Base-by-base conservation (phyloP, 2,888 invertebrate species). In the Calameuta filiformis region DNA sequence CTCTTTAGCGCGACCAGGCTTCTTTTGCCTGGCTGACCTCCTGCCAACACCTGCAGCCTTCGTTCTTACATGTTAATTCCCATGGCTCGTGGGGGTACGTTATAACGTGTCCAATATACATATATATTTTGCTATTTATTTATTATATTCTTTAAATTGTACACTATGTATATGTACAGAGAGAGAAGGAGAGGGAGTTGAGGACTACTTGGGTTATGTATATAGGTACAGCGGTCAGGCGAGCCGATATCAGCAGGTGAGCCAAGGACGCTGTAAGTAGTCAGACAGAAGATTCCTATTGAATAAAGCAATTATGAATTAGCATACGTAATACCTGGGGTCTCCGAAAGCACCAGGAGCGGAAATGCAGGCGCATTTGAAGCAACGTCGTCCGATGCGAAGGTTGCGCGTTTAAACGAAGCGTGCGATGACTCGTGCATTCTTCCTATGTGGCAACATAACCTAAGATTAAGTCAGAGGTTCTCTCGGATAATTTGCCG, bases 221-320 rank as follows among this genome's bases (percentile, higher is more conserved):
- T 56, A 56, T 9, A 56, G 56, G 6, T 56, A 23, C 56, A 2
- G 23, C 9, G 9, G 56, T 23, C 23, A 56, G 56, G 56, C 9
- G 9, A 56, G 56, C 23, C 6, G 9, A 56, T 56, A 56, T 23
- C 56, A 23, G 23, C 56, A 56, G 56, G 56, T 56, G 56, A 56
- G 12, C 56, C 56, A 56, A 56, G 9, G 56, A 56, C 56, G 56
- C 15, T 23, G 23, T 4, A 56, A 23, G 56, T 23, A 56, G 23
- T 23, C 56, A 23, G 31, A 6, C 33, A 82, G 79, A 83, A 81
- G 74, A 73, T 40, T 78, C 78, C 82, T 83, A 85, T 86, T 84
- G 83, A 87, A 89, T 89, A 86, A 89, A 89, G 89, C 89, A 89
- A 89, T 89, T 89, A 89, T 9, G 83, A 85, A 88, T 89, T 88